These are phyloP conservation scores for Lepidonotus clava DNA, from an alignment of 2,888 invertebrate species.

Conservation along the genomic window DNA sequence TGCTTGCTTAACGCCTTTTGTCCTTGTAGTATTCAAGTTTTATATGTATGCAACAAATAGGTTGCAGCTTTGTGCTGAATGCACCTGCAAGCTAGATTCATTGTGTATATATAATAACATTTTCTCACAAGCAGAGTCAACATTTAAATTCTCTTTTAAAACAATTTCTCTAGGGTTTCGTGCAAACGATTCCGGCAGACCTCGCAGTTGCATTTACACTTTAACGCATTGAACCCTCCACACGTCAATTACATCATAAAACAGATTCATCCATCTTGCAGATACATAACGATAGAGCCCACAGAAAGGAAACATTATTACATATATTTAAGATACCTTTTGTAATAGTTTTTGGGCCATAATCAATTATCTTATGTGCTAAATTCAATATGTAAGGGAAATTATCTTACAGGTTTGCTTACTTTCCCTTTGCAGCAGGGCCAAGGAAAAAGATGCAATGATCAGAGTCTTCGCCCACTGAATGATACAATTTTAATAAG, in stretches of 20 bases:
- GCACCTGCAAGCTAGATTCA: slow-evolving; percentile 26
- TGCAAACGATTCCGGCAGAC: background rate
- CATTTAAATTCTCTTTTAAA: slow-evolving; percentile 5
- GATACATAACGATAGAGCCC: background rate
- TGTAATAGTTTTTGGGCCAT: slow-evolving; percentile 9
- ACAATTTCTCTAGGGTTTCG: slow-evolving; percentile 33
- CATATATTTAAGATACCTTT: background rate
- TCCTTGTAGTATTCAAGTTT: slow-evolving; percentile 44
- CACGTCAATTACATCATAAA: background rate
- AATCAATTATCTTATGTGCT: slow-evolving; percentile 17
- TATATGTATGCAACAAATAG: slow-evolving; percentile 47
- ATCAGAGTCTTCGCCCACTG: background rate
- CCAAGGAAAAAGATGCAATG: background rate
- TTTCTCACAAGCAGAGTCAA: slow-evolving; percentile 11
- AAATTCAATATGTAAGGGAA: background rate
- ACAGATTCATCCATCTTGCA: background rate
- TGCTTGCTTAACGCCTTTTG: background rate
- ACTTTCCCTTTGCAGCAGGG: background rate
- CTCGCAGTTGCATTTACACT: background rate
- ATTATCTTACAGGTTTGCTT: slow-evolving; percentile 25
- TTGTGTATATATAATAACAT: slow-evolving; percentile 19
- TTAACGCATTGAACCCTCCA: background rate
- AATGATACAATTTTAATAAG: slow-evolving; percentile 2
- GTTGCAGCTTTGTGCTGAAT: background rate
- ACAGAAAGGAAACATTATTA: background rate